These are phyloP conservation scores for Anguilla obscura DNA, from an alignment of 2,797 vertebrate genomes.

Conservation along the genomic window DNA sequence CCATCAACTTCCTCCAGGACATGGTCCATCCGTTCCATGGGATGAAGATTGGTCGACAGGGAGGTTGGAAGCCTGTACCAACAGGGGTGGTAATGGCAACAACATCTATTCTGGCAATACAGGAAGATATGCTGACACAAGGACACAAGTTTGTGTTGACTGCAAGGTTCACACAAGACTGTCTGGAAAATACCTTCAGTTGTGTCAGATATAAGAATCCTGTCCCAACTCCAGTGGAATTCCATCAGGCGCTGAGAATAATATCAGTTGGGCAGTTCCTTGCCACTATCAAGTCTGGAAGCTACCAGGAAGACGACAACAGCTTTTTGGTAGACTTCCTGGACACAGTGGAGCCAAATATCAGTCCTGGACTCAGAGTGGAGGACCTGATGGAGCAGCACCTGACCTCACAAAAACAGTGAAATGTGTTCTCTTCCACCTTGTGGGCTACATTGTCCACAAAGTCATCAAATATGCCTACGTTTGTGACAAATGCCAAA, in stretches of 20 bases:
- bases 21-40: neutral
- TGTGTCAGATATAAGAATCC: neutral
- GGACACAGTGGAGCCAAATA: neutral
- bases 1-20: conserved; percentile 4
- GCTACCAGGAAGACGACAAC: conserved; percentile 33
- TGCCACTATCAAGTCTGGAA: conserved; percentile 23
- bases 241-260: too few species aligned
- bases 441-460: neutral
- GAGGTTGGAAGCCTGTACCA: conserved; percentile 22
- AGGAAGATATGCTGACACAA: neutral
- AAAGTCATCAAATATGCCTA: neutral
- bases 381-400: neutral
- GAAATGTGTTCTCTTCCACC: neutral
- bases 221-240: neutral
- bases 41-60: conserved; percentile 12
- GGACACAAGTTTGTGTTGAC: neutral
- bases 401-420: neutral
- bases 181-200: neutral
- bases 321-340: conserved; percentile 36
- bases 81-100: neutral
- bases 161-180: neutral
- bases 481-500: neutral
- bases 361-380: neutral
- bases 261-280: neutral
- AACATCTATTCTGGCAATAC: neutral